Percentiles rank a stretch among this genome's conserved stretches.
phyloP scores from a whole-genome alignment of 2,888 invertebrate genomes.

The Sussaba pulchella region DNA sequence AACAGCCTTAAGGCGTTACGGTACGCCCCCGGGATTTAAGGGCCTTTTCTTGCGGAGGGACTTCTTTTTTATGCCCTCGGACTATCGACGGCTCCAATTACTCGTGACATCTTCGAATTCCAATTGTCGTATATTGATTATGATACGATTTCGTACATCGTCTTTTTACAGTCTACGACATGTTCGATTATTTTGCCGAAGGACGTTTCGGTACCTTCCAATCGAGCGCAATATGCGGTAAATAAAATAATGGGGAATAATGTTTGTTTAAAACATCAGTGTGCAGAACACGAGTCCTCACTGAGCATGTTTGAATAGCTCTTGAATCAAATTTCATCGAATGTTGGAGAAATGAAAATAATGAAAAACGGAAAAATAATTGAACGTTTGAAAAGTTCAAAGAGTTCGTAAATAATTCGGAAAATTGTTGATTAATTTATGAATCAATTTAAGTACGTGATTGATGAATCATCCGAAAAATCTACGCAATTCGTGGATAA shows the following conservation, averaged over 20 bases:
- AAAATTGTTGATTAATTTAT: no score
- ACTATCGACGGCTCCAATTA: background rate
- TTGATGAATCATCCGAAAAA: no score
- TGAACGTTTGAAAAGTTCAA: no score
- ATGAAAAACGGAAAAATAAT: no score
- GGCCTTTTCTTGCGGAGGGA: background rate
- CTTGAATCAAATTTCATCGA: conserved; percentile 9
- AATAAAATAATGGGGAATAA: no score
- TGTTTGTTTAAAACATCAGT: background rate
- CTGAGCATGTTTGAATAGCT: background rate
- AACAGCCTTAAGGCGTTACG: background rate
- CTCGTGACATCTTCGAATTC: background rate
- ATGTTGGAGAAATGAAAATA: no score
- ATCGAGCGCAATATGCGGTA: conserved; percentile 11
- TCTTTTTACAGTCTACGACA: background rate
- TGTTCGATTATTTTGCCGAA: conserved; percentile 9
- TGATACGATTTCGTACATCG: conserved; percentile 29
- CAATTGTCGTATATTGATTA: background rate
- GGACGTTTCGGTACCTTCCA: background rate
- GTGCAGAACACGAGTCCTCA: no score
- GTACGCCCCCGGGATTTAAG: background rate
- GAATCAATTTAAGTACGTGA: no score
- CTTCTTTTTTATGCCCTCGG: background rate
- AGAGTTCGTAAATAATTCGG: no score
- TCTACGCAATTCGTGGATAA: no score